Evolutionary conservation across 2,113 vertebrate genomes (phyloP), one percentile per base, ranked within the genome.

Genomic region (Sphyrna mokarran): DNA sequence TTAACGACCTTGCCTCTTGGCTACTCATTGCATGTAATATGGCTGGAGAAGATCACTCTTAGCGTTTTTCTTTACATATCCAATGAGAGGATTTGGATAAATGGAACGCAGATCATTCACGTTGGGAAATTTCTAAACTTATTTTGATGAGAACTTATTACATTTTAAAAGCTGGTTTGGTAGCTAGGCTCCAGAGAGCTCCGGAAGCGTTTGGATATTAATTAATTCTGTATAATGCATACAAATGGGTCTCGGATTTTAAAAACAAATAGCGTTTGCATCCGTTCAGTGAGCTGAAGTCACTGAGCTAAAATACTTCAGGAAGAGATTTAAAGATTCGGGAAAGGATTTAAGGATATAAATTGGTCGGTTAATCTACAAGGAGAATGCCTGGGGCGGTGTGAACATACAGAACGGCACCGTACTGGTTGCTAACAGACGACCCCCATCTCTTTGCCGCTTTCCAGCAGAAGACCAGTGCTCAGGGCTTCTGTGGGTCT

Each of bases 401-500:
- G 33, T 37, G 33, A 66, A 37, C 14, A n/a, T 63, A 61, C 87
- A 91, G 29, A 61, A 63, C 13, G 29, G 54, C 58, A n/a, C 7
- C 33, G 58, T 93, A n/a, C n/a, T 40, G 61, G 33, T 37, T 66
- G 89, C 20, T 66, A 63, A 93, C 89, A 93, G 89, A 93, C 89
- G 33, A n/a, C 1, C 18, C 66, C 5, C 61, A 22, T 93, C 89
- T 40, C 37, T 16, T 66, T 66, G 61, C 48, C 61, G 54, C 33
- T 29, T 61, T 61, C 87, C 48, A 1, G 29, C 89, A 18, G 89
- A 37, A 66, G 89, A 40, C 61, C 89, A 33, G 61, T 93, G n/a
- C 61, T 66, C 61, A 20, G 89, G 58, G 89, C 66, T 93, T 93
- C 33, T 93, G 89, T 68, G 61, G 89, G 61, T 93, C 89, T 66